Evolutionary conservation across 2,888 invertebrate genomes (phyloP).

Genomic region (Patella caerulea): DNA sequence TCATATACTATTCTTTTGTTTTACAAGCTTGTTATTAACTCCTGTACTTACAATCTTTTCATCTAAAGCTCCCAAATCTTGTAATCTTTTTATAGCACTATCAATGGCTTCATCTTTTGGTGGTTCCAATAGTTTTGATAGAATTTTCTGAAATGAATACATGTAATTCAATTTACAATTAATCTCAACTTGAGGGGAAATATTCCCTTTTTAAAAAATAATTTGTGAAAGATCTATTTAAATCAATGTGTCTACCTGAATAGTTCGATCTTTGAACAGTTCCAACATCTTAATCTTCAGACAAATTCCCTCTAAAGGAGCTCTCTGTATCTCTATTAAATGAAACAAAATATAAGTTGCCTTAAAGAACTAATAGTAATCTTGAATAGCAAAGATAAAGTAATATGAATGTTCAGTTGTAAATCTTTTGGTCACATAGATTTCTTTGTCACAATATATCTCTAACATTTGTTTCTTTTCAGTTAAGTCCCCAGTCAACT

Average conservation of each 20-base stretch:
- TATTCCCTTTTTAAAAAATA: not conserved
- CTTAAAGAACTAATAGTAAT: too few relatives aligned
- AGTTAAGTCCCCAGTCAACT: too few relatives aligned
- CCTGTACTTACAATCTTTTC: slow-evolving; percentile 44
- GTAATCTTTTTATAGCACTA: slow-evolving; percentile 77
- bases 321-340: slow-evolving; percentile 85
- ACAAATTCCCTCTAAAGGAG: slow-evolving; percentile 85
- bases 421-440: too few relatives aligned
- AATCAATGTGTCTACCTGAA: slow-evolving; percentile 43
- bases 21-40: not conserved
- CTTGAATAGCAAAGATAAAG: too few relatives aligned
- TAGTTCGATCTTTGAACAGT: slow-evolving; percentile 50
- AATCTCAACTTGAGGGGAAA: not conserved
- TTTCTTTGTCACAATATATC: too few relatives aligned
- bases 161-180: not conserved
- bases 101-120: slow-evolving; percentile 80
- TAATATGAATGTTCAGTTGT: too few relatives aligned
- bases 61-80: slow-evolving; percentile 67
- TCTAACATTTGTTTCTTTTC: too few relatives aligned
- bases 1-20: too few relatives aligned
- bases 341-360: too few relatives aligned
- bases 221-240: slow-evolving; percentile 19
- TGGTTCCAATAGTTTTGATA: slow-evolving; percentile 77
- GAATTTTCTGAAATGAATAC: slow-evolving; percentile 49
- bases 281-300: slow-evolving; percentile 80